Base-by-base conservation (phyloP, 1,140 invertebrate species). In the Physella acuta region DNA sequence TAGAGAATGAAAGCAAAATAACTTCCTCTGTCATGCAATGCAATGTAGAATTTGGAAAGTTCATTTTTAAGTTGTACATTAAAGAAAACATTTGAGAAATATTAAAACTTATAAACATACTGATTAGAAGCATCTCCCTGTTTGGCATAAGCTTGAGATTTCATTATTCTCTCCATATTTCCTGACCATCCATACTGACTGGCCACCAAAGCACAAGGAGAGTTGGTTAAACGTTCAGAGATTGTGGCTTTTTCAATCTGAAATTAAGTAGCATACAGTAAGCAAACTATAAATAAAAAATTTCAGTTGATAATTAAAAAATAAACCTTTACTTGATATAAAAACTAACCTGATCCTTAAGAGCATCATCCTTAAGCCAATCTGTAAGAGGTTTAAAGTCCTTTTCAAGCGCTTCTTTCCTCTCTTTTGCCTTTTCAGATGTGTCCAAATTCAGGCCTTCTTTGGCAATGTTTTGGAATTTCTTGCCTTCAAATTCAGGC, bases 401-500 rank as follows among this genome's bases (percentile, higher is more conserved):
- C 72, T 88, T 90, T 78, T 93, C 91, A 30, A 94, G 78, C 55
- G 89, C 88, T 84, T 98, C 94, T 75, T 92, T 87, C 75, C 89
- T 90, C 81, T 94, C 91, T 81, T 96, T 94, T 60, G 90, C 89
- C 71, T 91, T 91, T 71, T 93, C 91, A 26, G 90, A 90, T 81
- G 89, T 94, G 70, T 94, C 91, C 0, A 89, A 62, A 65, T 91
- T 90, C 77, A 99, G 90, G 1, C 97, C 96, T 87, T 99, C 98
- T 85, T 99, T 99, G 70, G 98, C 98, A 37, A 98, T 94, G 82
- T 99, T 99, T 86, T 99, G 96, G 92, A 99, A 98, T 85, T 99
- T 99, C 87, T 99, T 98, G 34, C 95, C 94, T 79, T 99, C 97
- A 85, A 96, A 99, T 85, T 99, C 97, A n/a, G 98, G 96, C 77